Evolutionary conservation across 1,140 invertebrate species (phyloP), one percentile per base, ranked within the genome.

Genomic region (Rhagoletis zephyria): DNA sequence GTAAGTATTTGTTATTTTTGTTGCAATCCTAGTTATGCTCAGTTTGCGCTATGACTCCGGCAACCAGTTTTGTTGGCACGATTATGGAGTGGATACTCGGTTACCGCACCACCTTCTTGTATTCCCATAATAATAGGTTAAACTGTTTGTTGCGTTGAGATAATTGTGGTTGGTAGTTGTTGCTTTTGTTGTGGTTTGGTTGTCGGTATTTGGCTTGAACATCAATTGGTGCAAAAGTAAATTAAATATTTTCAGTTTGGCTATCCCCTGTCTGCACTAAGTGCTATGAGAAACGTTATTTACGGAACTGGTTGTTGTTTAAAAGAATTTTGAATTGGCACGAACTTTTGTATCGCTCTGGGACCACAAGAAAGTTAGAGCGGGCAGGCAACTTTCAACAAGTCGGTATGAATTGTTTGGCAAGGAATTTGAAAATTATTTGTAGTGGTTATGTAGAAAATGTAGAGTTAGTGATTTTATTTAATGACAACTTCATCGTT

Each of bases 241-340:
- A 81, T 81, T 81, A 81, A 81, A 81, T 81, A 81, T 48, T 81
- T 81, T 81, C 48, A 81, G 14, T 81, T 81, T 51, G 67, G 16
- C 12, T 10, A 40, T 81, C 19, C 48, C 48, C 56, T 42, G 14
- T 14, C 51, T 56, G 74, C 4, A 12, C 51, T 19, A 9, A 81
- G 19, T 9, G 4, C 30, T 67, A 16, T 30, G 64, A 48, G 56
- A 81, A 56, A 56, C 9, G 74, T 56, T 81, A 56, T 81, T 81
- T 81, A 81, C 51, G 40, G 16, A 45, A 16, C 45, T 16, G 56
- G 74, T 19, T 81, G 6, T 81, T 56, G 74, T 81, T 81, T 56
- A 51, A n/a, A 51, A 56, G 45, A 59, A 42, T 30, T 81, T 81
- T 51, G 74, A 81, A 56, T 74, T 81, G 48, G 74, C 74, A 56